Evolutionary conservation across 2,888 invertebrate species (phyloP).

Genomic region (Dromius quadrimaculatus): DNA sequence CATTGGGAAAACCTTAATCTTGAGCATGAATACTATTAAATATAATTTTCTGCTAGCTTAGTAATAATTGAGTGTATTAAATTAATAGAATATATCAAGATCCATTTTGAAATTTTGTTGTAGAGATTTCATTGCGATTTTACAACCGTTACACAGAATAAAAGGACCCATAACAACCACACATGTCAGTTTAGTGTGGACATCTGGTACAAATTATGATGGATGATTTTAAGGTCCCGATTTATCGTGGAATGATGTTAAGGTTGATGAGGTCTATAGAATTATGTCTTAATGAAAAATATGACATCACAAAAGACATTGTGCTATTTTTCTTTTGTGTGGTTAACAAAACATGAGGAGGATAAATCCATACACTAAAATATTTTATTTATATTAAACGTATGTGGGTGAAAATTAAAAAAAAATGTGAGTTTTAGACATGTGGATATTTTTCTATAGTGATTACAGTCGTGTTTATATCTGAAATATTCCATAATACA

Average conservation of each 20-base stretch:
- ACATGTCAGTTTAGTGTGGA: slow-evolving; percentile 17
- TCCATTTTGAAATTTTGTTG: too few species aligned
- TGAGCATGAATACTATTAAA: too few species aligned
- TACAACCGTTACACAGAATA: neutral
- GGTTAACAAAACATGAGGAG: slow-evolving; percentile 2
- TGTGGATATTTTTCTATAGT: too few species aligned
- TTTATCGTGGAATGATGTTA: slow-evolving; percentile 1
- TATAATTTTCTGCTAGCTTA: too few species aligned
- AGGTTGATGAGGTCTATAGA: neutral
- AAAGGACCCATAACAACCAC: slow-evolving; percentile 4
- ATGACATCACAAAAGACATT: neutral
- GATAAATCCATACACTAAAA: too few species aligned
- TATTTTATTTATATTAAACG: too few species aligned
- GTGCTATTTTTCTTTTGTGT: neutral
- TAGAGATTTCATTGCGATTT: neutral
- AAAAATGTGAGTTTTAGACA: too few species aligned
- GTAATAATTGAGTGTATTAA: too few species aligned
- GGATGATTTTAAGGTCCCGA: slow-evolving; percentile 12
- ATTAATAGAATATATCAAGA: neutral
- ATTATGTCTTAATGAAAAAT: neutral
- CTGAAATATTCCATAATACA: slow-evolving; percentile 16
- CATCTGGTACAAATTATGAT: slow-evolving; percentile 32
- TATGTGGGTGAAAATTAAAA: too few species aligned
- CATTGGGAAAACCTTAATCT: too few species aligned
- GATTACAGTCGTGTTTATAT: too few species aligned